Percentiles rank a stretch among this genome's conserved stretches.
phyloP scores from a whole-genome alignment of 2,888 invertebrate species.

The Leptinotarsa haldemani region DNA sequence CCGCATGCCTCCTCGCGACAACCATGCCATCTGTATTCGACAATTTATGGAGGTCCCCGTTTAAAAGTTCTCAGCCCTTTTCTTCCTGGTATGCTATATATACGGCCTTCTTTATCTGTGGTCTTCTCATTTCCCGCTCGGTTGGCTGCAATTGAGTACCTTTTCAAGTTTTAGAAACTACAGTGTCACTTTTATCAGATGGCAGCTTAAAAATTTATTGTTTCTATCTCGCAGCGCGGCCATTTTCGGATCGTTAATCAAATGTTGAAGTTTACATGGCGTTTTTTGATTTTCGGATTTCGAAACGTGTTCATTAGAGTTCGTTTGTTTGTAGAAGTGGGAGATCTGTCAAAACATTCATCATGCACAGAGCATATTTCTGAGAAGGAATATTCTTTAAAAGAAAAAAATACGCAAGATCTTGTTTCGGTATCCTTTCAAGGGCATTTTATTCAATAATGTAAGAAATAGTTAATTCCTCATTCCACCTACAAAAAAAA shows the following conservation, averaged over 20 bases:
- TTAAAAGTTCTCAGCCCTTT: constrained; percentile 63
- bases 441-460: too few species aligned
- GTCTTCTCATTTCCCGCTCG: constrained; percentile 66
- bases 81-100: constrained; percentile 50
- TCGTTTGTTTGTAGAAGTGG: constrained; percentile 18
- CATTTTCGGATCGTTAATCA: constrained; percentile 41
- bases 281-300: constrained; percentile 35
- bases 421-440: too few species aligned
- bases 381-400: not conserved
- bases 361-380: constrained; percentile 1
- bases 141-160: constrained; percentile 65
- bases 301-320: constrained; percentile 36
- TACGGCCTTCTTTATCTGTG: constrained; percentile 58
- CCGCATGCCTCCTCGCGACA: constrained; percentile 62
- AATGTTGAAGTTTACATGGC: constrained; percentile 40
- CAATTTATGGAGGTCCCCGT: constrained; percentile 63
- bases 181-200: constrained; percentile 66
- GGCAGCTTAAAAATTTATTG: constrained; percentile 60
- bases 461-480: too few species aligned
- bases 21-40: constrained; percentile 63
- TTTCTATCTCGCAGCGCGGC: constrained; percentile 39
- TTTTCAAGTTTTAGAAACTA: constrained; percentile 66
- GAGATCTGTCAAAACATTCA: not conserved
- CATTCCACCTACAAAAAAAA: too few species aligned
- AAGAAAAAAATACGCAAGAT: too few species aligned